Percentiles rank a stretch among this genome's conserved stretches.
Evolutionary conservation across 1,140 invertebrate species (phyloP).

Genomic region (Drosophila paulistorum): DNA sequence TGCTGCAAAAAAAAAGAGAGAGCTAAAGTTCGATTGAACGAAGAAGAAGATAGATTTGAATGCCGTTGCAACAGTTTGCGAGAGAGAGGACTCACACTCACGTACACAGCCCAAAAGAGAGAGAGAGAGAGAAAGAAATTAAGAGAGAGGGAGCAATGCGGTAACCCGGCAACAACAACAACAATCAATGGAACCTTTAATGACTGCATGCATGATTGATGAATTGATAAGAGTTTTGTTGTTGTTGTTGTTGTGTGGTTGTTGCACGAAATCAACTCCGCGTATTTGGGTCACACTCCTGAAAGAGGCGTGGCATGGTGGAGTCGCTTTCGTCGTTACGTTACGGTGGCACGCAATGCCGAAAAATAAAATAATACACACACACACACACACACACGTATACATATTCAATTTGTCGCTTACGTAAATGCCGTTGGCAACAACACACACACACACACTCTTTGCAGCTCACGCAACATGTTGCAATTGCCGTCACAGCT

Average conservation of each 20-base stretch:
- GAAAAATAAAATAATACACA: slow-evolving; percentile 37
- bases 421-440: slow-evolving; percentile 22
- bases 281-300: slow-evolving; percentile 61
- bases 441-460: background rate
- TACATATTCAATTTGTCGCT: slow-evolving; percentile 12
- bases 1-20: background rate
- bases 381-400: slow-evolving; percentile 5
- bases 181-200: slow-evolving; percentile 58
- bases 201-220: slow-evolving; percentile 78
- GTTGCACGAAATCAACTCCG: slow-evolving; percentile 47
- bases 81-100: background rate
- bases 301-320: slow-evolving; percentile 60
- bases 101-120: background rate
- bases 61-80: slow-evolving; percentile 17
- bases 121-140: slow-evolving; percentile 19
- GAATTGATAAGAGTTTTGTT: slow-evolving; percentile 72
- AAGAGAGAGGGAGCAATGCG: slow-evolving; percentile 20
- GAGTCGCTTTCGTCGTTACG: slow-evolving; percentile 11
- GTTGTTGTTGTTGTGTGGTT: slow-evolving; percentile 8
- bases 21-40: slow-evolving; percentile 1
- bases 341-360: slow-evolving; percentile 46
- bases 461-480: background rate
- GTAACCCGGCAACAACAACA: slow-evolving; percentile 52
- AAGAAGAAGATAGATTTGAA: slow-evolving; percentile 6
- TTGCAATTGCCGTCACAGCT: slow-evolving; percentile 16